Evolutionary conservation across 1,140 invertebrate species (phyloP), one percentile per base, ranked within the genome.

Genomic region (Apis cerana): DNA sequence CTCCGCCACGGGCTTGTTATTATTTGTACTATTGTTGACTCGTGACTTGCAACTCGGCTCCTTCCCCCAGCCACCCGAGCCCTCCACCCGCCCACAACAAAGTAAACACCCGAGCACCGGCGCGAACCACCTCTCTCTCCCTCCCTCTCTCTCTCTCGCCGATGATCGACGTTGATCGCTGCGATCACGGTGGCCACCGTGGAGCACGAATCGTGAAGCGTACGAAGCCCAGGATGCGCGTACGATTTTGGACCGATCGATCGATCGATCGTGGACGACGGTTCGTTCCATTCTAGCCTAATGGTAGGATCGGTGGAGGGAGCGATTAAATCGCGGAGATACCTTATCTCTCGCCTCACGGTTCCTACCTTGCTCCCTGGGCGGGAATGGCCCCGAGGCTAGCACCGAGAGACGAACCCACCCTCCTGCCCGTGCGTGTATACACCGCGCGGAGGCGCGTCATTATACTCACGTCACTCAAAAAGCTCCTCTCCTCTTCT

Each of bases 1-100:
- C 88, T 87, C 86, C 84, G 88, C 82, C 8, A 76, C 80, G 72
- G 88, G 88, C 91, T 93, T 93, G 92, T 93, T 93, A 93, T 94
- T 94, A 94, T 94, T 94, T 94, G 93, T 93, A 93, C 92, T 93
- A 94, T 94, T 93, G 93, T 94, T 93, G 90, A 91, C 91, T 93
- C 92, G 92, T 93, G 93, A 93, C 93, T 93, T 93, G 93, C 93
- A 93, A 88, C 89, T 91, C 83, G 85, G 89, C 62, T 72, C 85
- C 33, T 43, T 43, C 33, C 5, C n/a, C 85, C 81, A 89, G 89
- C 83, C 68, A 77, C 80, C 75, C 80, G 82, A 82, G 71, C 64
- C 86, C 71, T 79, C 85, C 88, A 80, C 81, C 91, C 92, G 92
- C 91, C 92, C 88, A 92, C 91, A 88, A 88, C 83, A 91, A 91